These are phyloP conservation scores for Cyprinus carpio DNA, from an alignment of 2,113 vertebrate species.

Conservation along the genomic window DNA sequence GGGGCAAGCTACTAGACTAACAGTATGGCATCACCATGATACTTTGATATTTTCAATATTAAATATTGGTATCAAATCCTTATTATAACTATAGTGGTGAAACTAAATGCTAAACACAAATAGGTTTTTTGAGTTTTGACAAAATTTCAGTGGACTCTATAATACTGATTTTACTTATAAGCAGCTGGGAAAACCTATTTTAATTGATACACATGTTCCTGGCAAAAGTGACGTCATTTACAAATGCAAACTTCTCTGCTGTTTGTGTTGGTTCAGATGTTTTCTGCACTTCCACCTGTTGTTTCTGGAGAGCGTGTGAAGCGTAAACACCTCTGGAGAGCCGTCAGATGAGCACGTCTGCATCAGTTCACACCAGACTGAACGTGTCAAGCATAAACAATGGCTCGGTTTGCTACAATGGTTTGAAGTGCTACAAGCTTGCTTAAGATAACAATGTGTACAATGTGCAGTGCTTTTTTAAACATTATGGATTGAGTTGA, in stretches of 20 bases:
- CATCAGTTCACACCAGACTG: not conserved
- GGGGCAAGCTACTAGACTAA: not conserved
- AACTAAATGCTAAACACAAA: not conserved
- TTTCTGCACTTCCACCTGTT: slow-evolving; percentile 9
- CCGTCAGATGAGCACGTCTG: not conserved
- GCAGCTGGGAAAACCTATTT: not conserved
- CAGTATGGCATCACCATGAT: not conserved
- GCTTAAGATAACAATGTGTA: not conserved
- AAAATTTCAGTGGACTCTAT: not conserved
- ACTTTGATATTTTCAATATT: not conserved
- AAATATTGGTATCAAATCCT: not conserved
- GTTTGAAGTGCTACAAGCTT: not conserved
- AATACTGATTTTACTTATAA: not conserved
- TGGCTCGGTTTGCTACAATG: not conserved
- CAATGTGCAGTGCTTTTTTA: not conserved
- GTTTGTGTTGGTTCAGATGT: slow-evolving; percentile 15
- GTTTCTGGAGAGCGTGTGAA: slow-evolving; percentile 7
- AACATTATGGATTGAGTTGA: not conserved
- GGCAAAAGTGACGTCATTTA: not conserved
- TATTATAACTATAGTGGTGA: not conserved
- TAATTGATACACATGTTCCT: not conserved
- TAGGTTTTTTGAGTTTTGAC: not conserved
- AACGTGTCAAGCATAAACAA: not conserved
- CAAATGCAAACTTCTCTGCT: not conserved
- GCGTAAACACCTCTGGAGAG: not conserved